Evolutionary conservation across 2,113 vertebrate species (phyloP).

Genomic region (Henicopernis longicauda): DNA sequence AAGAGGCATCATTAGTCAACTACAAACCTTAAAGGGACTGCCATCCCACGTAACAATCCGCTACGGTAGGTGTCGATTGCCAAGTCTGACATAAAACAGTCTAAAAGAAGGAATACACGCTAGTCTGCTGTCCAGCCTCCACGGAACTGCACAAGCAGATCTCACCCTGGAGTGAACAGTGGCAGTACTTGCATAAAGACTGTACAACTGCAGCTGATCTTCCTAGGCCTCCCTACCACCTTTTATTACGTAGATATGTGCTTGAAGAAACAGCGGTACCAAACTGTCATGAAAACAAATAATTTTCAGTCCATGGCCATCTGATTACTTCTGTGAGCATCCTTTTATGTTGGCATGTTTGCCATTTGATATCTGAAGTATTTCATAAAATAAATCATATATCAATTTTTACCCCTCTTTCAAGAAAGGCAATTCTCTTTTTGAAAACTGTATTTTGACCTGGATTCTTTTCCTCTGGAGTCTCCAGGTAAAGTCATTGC

Average conservation of each 20-base stretch:
- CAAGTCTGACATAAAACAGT: neutral
- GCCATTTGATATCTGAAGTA: neutral
- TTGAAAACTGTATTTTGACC: neutral
- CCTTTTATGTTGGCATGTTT: neutral
- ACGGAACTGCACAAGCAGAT: accelerated
- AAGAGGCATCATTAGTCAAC: neutral
- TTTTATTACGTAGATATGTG: accelerated
- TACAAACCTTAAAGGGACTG: neutral
- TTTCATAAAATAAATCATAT: neutral
- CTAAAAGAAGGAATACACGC: neutral
- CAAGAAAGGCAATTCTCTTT: neutral
- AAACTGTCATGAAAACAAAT: neutral
- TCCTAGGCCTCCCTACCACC: neutral
- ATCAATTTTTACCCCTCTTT: neutral
- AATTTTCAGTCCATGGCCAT: neutral
- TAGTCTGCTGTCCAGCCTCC: neutral
- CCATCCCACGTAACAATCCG: accelerated
- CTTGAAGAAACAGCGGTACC: neutral
- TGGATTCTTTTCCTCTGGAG: neutral
- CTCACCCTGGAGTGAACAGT: neutral
- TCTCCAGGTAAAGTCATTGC: neutral
- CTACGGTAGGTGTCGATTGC: accelerated
- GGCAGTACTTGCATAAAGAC: neutral
- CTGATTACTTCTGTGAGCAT: neutral
- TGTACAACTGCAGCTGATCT: neutral